Evolutionary conservation across 2,113 vertebrate genomes (phyloP), one percentile per base, ranked within the genome.

Genomic region (Poecilia latipinna): DNA sequence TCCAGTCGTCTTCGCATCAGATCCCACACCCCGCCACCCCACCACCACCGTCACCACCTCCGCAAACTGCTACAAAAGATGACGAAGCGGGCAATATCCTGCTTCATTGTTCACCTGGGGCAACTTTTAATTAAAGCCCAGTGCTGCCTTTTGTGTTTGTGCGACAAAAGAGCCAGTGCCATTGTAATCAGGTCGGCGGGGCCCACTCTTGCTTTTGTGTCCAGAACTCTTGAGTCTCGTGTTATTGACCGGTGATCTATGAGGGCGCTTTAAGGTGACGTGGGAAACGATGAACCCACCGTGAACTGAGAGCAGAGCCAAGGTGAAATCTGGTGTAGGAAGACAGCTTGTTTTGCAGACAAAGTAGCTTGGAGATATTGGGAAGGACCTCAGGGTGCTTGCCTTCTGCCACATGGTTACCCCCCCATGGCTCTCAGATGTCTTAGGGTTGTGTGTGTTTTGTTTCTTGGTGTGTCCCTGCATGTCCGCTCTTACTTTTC

Each of bases 81-180:
- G 68, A 82, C 66, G 76, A 77, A 74, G 80, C 68, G 70, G 8
- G 54, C 81, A 91, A 89, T 86, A 86, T 91, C 90, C 84, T 77
- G 84, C 68, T 88, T 69, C 51, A 90, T 91, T 93, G 90, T 93
- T 72, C 89, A 78, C 77, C 68, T 60, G 85, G 78, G 85, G 61
- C 33, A 12, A 68, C 32, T 80, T 84, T 85, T 90, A 92, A 92
- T 90, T 93, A 90, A 90, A 86, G 51, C 74, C 75, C 1, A 65
- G 79, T n/a, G 2, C 33, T 28, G 70, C 82, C 79, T 75, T 89
- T 93, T 91, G 90, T 90, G 84, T 83, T 75, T 79, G 31, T 79
- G 31, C 3, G 19, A 90, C 80, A 90, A 88, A 87, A 85, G 80
- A 19, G n/a, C 26, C 8, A 4, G 35, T 6, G 63, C 75, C 29